Base-by-base conservation (phyloP, 2,113 vertebrate species). In the Hipposideros armiger region DNA sequence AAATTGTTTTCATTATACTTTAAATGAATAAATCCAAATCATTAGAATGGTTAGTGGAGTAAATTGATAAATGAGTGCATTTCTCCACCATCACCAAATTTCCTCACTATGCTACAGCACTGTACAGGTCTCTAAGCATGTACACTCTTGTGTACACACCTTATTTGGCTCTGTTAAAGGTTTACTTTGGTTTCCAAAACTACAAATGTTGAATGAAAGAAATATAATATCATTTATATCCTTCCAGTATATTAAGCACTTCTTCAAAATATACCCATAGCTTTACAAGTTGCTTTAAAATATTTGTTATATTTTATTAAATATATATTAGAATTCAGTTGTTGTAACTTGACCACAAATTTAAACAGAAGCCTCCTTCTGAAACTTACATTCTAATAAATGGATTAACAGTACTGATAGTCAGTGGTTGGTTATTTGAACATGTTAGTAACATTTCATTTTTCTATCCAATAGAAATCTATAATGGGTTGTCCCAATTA, bases 311-410 rank as follows among this genome's bases (percentile, higher is more conserved):
- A 30, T 64, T 64, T 30, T 64, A 26, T 97, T 97, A 97, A 97
- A 95, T 94, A 85, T 89, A 77, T 81, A 92, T 96, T 96, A 95
- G 88, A 96, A 88, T 47, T 28, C 9, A 74, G 78, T 16, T 89
- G 26, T 26, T 89, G 30, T 28, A 5, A 96, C 50, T n/a, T 96
- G 86, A 92, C 78, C 91, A 96, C 94, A 94, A 69, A 95, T 77
- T 87, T 93, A 94, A 97, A 96, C 94, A 96, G 91, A 90, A 0
- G 0, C 16, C 60, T 82, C 92, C 87, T 78, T 95, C 96, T 58
- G 81, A 94, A 16, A 84, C n/a, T 91, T 87, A 96, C 72, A 47
- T 94, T 97, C 97, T 97, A 96, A 72, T 90, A 96, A 97, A 91
- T 52, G 40, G 88, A 95, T 88, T 66, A 96, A 95, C 91, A 98